Evolutionary conservation across 1,140 invertebrate species (phyloP).

Genomic region (Acromyrmex heyeri): DNA sequence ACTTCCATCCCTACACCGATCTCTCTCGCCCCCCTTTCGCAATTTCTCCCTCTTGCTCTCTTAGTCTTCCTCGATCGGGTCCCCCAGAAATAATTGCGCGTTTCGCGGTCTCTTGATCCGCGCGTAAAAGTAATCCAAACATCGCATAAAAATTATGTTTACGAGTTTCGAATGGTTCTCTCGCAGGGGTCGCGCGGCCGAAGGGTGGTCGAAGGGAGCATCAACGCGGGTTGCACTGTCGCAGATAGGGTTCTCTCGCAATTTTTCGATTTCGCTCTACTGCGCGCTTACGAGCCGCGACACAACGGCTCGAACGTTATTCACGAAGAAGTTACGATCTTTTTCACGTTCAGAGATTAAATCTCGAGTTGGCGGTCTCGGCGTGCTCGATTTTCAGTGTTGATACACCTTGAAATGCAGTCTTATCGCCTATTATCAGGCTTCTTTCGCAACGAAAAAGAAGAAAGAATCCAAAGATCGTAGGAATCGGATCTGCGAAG

Average conservation of each 20-base stretch:
- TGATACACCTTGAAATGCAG: background rate
- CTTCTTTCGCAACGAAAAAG: background rate
- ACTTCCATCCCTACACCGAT: constrained; percentile 48
- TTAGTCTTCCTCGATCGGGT: constrained; percentile 36
- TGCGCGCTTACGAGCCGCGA: background rate
- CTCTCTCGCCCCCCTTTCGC: constrained; percentile 48
- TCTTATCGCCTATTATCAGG: constrained; percentile 4
- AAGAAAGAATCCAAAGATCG: background rate
- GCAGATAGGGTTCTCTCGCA: constrained; percentile 67
- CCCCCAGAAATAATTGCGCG: constrained; percentile 82
- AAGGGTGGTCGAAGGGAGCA: constrained; percentile 39
- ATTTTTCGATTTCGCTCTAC: constrained; percentile 37
- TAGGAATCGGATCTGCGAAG: no score
- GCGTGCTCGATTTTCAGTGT: background rate
- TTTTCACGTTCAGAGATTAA: constrained; percentile 10
- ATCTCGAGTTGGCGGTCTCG: background rate
- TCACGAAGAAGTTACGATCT: background rate
- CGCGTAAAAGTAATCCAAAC: constrained; percentile 84
- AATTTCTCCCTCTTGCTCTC: constrained; percentile 10
- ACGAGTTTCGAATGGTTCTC: constrained; percentile 83
- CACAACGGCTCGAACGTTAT: background rate
- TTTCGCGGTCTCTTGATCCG: constrained; percentile 84
- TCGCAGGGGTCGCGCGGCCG: constrained; percentile 57
- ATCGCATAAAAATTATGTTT: constrained; percentile 86
- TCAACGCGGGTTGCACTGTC: constrained; percentile 10